A percentile compares a stretch with the other conserved stretches of the same genome.
phyloP scores from a whole-genome alignment of 2,888 invertebrate species.

The Hirtodrosophila confusa region DNA sequence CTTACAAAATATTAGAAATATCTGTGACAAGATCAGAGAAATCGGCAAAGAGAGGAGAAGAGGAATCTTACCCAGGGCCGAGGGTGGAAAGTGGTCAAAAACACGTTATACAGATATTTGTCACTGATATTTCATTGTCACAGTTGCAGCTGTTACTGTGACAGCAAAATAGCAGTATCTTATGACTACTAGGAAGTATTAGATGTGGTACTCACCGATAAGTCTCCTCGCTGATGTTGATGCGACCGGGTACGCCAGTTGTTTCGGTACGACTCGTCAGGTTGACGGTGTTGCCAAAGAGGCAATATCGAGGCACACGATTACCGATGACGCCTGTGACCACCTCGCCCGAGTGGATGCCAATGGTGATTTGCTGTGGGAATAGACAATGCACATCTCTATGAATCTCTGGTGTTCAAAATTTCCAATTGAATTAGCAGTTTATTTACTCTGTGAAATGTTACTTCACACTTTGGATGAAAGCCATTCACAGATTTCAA shows the following conservation, averaged over 20 bases:
- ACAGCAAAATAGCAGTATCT: no score
- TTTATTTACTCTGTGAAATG: conserved; percentile 30
- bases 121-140: no score
- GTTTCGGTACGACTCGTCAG: conserved; percentile 96
- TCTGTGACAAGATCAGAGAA: no score
- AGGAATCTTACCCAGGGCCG: no score
- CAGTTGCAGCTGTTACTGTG: no score
- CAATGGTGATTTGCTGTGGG: conserved; percentile 93
- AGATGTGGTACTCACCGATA: conserved; percentile 88
- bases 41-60: no score
- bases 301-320: conserved; percentile 96
- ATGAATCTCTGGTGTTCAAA: conserved; percentile 5
- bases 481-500: conserved; percentile 30
- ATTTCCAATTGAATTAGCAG: conserved; percentile 16
- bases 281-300: conserved; percentile 97
- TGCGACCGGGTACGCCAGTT: conserved; percentile 93
- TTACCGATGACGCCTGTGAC: conserved; percentile 97
- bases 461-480: not conserved
- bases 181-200: not conserved
- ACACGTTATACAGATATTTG: no score
- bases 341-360: conserved; percentile 96
- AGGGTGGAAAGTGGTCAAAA: no score
- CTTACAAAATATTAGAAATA: no score
- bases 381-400: conserved; percentile 4
- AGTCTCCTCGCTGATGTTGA: conserved; percentile 96